Evolutionary conservation across 2,113 vertebrate genomes (phyloP).

Genomic region (human): DNA sequence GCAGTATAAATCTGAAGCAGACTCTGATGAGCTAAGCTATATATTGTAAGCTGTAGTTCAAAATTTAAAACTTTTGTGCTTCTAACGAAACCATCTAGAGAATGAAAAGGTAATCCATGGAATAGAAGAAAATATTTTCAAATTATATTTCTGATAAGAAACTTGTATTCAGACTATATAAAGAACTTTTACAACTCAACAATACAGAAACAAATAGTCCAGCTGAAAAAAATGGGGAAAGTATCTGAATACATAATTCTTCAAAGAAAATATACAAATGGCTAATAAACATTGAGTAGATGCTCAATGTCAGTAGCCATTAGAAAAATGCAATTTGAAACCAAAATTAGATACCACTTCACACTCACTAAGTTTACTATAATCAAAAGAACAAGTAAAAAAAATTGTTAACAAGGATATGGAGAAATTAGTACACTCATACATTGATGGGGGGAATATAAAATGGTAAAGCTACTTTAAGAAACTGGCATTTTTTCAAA

Average conservation of each 20-base stretch:
- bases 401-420: background rate
- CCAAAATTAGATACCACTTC: background rate
- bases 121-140: background rate
- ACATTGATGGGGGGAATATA: background rate
- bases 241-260: background rate
- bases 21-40: background rate
- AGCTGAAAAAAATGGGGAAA: background rate
- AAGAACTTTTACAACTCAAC: background rate
- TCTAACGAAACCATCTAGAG: background rate
- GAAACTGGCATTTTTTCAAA: background rate
- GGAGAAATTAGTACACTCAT: background rate
- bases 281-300: background rate
- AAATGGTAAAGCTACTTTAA: background rate
- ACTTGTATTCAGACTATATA: background rate
- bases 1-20: background rate
- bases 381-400: background rate
- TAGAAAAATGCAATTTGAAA: background rate
- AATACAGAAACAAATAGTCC: background rate
- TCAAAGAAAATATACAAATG: background rate
- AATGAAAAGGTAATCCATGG: background rate
- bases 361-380: background rate
- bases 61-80: background rate
- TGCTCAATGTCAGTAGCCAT: background rate
- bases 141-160: background rate
- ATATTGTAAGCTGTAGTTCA: background rate